Base-by-base conservation (phyloP, 2,797 vertebrate genomes). In the Sciurus carolinensis region DNA sequence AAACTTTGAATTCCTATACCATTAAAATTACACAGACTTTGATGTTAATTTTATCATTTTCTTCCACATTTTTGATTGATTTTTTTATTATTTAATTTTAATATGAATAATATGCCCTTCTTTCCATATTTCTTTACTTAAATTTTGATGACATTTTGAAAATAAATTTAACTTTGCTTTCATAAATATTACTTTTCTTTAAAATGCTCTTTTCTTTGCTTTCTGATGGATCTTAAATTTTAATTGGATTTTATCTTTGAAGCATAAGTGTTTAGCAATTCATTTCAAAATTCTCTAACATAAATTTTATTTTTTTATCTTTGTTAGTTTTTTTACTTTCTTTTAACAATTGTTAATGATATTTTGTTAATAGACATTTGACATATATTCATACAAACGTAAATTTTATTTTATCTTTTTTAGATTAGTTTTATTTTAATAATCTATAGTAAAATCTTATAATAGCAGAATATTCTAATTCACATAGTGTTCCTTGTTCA, bases 241-340 rank as follows among this genome's bases (percentile, higher is more conserved):
- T 36, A 69, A 30, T n/a, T 71, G 50, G 0, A 59, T 92, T 92
- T 71, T 77, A 69, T 36, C 52, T 13, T 83, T 76, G 39, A n/a
- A 76, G 13, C 13, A 69, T 24, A 83, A 24, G 36, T 44, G 26
- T 86, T 88, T 64, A 67, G 26, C 44, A 67, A 71, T 76, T 28
- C 28, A 54, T 59, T 52, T 76, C n/a, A 64, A 22, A 83, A 54
- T 59, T 44, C 7, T 91, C 72, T 28, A 72, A 66, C 30, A 66
- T 9, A 30, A 14, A 66, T 66, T 13, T 30, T 30, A 33, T 66
- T 66, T 33, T 66, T 33, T 1, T 54, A 15, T 42, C 9, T 71
- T 83, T 87, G 54, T 86, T 86, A 36, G 39, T 67, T 54, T 52
- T 54, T 54, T 77, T 24, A 88, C 20, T 73, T 88, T 87, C 67